These are phyloP conservation scores for Ianthella basta DNA, from an alignment of 37 sponge, comb jelly and placozoan species.

Conservation along the genomic window DNA sequence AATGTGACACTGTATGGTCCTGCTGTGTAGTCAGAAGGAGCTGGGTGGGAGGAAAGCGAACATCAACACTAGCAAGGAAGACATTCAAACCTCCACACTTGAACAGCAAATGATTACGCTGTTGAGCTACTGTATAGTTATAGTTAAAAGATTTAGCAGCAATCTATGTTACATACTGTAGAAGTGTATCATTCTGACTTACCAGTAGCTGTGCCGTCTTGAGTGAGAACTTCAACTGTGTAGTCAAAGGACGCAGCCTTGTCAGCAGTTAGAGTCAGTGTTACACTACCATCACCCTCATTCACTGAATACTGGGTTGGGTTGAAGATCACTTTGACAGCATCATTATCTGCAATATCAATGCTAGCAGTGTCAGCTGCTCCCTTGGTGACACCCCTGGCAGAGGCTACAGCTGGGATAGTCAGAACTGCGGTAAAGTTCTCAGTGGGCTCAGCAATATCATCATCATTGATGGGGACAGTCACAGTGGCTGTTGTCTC, in stretches of 20 bases:
- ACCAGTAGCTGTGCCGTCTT: constrained; percentile 31
- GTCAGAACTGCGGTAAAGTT: constrained; percentile 12
- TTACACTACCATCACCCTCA: constrained; percentile 24
- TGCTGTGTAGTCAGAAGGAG: constrained; percentile 7
- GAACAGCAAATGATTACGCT: too few relatives aligned
- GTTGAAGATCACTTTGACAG: constrained; percentile 10
- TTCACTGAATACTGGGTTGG: background rate
- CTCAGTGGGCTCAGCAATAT: constrained; percentile 12
- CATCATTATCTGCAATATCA: constrained; percentile 35
- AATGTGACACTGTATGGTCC: background rate
- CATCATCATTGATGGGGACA: constrained; percentile 25
- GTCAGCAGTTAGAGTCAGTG: constrained; percentile 13
- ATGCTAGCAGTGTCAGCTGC: constrained; percentile 9
- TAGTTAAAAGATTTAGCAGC: too few relatives aligned
- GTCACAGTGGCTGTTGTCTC: background rate
- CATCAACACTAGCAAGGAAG: too few relatives aligned
- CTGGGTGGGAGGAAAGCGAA: background rate
- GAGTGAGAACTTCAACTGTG: background rate
- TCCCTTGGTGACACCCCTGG: background rate
- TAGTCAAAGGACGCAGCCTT: background rate
- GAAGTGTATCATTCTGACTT: background rate
- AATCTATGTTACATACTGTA: too few relatives aligned
- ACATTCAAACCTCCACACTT: too few relatives aligned
- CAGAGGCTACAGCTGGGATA: background rate
- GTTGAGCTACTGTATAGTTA: too few relatives aligned